Base-by-base conservation (phyloP, 2,113 vertebrate species). In the Ramphastos sulfuratus region DNA sequence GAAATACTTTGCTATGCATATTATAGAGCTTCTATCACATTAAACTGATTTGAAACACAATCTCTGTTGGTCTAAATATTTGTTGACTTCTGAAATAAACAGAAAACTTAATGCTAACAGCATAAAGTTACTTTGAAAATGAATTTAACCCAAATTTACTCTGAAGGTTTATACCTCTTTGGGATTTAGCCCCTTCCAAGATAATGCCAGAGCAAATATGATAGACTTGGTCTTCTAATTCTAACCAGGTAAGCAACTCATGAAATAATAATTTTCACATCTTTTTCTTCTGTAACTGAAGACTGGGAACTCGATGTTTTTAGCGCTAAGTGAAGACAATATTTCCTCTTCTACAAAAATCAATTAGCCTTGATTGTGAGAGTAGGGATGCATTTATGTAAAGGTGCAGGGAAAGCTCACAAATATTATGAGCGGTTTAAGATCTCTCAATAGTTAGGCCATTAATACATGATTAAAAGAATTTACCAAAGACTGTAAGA, bases 131-230 rank as follows among this genome's bases (percentile, higher is more conserved):
- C 56, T 91, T n/a, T 83, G 83, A 81, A 70, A 95, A 81, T 63
- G 5, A 61, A 65, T 94, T 96, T 93, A 93, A 93, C 75, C 64
- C 95, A 25, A 71, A 83, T 35, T 79, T 91, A 56, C 37, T 63
- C 48, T 74, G 60, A 55, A 88, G 39, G 7, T 66, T 83, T 76
- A 71, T 69, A 54, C 28, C 33, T 12, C 0, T 63, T 31, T 44
- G 21, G 24, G 31, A 56, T 89, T 80, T 55, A 89, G 12, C 35
- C 60, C 72, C 39, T 82, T 88, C 44, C 3, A 6, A 82, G 82
- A 75, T 21, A 78, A 37, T 16, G 31, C n/a, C 48, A 83, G 52
- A 52, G 50, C 50, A 52, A 52, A 24, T 52, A 25, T 52, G 21
- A 52, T 52, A 52, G 50, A 52, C 23, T 52, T 12, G 23, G 30